A percentile compares a stretch with the other conserved stretches of the same genome.
Evolutionary conservation across 2,797 vertebrate species (phyloP).

Genomic region (Danio tinwini): DNA sequence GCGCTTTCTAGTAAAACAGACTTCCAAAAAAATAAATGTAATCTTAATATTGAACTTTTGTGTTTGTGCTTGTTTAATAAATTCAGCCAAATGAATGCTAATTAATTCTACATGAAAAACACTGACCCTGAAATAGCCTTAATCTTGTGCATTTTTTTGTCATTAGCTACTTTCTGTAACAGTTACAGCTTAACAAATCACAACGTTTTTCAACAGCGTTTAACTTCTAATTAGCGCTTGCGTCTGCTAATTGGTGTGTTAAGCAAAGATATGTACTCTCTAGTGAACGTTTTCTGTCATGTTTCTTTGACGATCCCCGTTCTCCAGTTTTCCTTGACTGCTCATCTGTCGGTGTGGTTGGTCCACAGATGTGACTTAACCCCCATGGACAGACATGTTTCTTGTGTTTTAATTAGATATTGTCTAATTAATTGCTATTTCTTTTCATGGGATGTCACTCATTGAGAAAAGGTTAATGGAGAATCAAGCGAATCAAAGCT

Average conservation of each 20-base stretch:
- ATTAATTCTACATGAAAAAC: slow-evolving; percentile 8
- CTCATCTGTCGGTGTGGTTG: slow-evolving; percentile 36
- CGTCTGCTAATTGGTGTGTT: slow-evolving; percentile 36
- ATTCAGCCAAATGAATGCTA: not conserved
- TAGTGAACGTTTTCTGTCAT: slow-evolving; percentile 38
- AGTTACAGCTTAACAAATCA: not conserved
- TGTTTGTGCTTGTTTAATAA: not conserved
- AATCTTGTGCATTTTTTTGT: not conserved
- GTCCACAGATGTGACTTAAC: slow-evolving; percentile 20
- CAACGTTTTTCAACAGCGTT: slow-evolving; percentile 13
- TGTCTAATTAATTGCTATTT: slow-evolving; percentile 41
- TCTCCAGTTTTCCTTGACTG: slow-evolving; percentile 50
- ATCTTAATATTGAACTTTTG: not conserved
- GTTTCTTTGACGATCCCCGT: slow-evolving; percentile 31
- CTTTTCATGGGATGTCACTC: slow-evolving; percentile 34
- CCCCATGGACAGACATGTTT: slow-evolving; percentile 32
- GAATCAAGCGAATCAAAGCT: slow-evolving; percentile 34
- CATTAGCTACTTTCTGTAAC: not conserved
- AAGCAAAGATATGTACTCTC: not conserved
- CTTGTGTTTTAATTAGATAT: slow-evolving; percentile 48
- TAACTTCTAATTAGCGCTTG: slow-evolving; percentile 24
- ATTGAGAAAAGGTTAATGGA: slow-evolving; percentile 39
- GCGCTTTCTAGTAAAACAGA: not conserved
- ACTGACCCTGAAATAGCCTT: not conserved
- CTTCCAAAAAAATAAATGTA: not conserved